phyloP scores from a whole-genome alignment of 2,113 vertebrate species.

The Turdus rufiventris region DNA sequence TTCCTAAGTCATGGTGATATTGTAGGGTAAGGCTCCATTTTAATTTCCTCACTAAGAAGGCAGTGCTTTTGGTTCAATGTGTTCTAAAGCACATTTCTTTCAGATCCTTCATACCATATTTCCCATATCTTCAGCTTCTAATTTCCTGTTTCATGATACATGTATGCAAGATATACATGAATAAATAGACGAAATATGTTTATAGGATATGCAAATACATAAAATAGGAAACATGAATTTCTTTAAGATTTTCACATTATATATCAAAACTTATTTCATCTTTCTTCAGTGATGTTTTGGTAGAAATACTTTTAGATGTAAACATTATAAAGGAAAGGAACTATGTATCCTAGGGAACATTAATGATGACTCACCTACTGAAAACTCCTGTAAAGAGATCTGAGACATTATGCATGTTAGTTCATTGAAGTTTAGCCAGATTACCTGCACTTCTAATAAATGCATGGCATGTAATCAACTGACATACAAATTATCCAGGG shows the following conservation, averaged over 20 bases:
- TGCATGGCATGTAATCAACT: not conserved
- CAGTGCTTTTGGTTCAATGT: not conserved
- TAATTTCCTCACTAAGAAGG: not conserved
- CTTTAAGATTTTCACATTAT: not conserved
- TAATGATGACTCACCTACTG: not conserved
- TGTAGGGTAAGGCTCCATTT: not conserved
- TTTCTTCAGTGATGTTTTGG: not conserved
- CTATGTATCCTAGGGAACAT: not conserved
- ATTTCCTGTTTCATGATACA: not conserved
- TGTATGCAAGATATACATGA: not conserved
- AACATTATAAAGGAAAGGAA: not conserved
- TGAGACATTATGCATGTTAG: not conserved
- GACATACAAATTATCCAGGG: not conserved
- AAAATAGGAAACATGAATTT: not conserved
- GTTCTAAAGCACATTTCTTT: not conserved
- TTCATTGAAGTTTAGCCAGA: not conserved
- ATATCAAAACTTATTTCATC: not conserved
- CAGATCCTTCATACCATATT: not conserved
- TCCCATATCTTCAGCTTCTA: not conserved
- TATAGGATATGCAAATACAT: not conserved
- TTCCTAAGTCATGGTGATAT: not conserved
- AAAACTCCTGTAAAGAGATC: not conserved
- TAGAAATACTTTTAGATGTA: not conserved
- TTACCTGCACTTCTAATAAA: not conserved
- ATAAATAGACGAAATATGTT: not conserved